Evolutionary conservation across 2,888 invertebrate genomes (phyloP), one percentile per base, ranked within the genome.

Genomic region (Diaphora mendica): DNA sequence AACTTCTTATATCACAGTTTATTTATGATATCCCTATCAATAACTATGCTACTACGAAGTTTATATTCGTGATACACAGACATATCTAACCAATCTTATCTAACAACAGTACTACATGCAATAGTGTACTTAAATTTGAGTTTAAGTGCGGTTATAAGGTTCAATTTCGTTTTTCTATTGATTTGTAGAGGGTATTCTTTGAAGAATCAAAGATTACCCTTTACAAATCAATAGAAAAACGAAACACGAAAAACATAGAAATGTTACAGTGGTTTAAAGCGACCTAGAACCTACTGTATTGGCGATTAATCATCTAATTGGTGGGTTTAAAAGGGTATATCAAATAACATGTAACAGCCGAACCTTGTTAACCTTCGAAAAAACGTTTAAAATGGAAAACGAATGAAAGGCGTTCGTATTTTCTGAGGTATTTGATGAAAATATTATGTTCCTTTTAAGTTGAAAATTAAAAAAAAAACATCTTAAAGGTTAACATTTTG

Each of bases 11-110:
- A 55, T 55, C 51, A n/a, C 51, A n/a, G 51, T 55, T 55, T 55
- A 55, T 64, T 71, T 68, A 26, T 65, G 59, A 68, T 64, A 67
- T 71, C 44, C n/a, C n/a, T n/a, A n/a, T n/a, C n/a, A n/a, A 73
- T 77, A 77, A 75, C 76, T 76, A 68, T 72, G 68, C 71, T 76
- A 80, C 81, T 79, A 83, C 77, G 72, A 75, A 80, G 75, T 78
- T 79, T 83, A 78, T 77, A 75, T 67, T 81, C 70, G 78, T 44
- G n/a, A 66, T 15, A 51, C 26, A 72, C 66, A 77, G 77, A 71
- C 71, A 59, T 64, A 72, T 64, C 33, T 48, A 35, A 26, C 51
- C 44, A 75, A 79, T 80, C 70, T 80, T 72, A 80, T 77, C 78
- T 76, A 0, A 23, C 9, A 64, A 70, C 30, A 62, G 30, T 62